A percentile compares a stretch with the other conserved stretches of the same genome.
Conservation (phyloP, 1,140 invertebrate species). For the Penaeus vannamei region DNA sequence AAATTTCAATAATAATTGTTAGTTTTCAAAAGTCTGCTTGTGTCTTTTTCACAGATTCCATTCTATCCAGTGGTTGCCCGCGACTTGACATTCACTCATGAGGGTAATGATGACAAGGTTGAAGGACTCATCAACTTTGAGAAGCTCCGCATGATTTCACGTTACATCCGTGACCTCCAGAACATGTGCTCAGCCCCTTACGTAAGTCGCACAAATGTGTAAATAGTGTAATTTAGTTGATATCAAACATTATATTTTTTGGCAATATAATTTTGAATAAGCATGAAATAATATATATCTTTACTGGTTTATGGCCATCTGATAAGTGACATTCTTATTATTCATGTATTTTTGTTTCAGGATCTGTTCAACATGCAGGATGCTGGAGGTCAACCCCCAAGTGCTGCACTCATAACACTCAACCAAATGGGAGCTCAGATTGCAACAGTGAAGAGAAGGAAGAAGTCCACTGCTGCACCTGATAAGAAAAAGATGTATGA, state of each 20-base stretch:
- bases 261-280: too few relatives aligned
- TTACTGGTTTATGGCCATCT: too few relatives aligned
- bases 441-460: conserved; percentile 90
- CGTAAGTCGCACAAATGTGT: conserved; percentile 38
- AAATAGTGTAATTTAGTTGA: not conserved
- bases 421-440: conserved; percentile 81
- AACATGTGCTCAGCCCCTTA: conserved; percentile 95
- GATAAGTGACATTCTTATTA: conserved; percentile 27
- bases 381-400: conserved; percentile 85
- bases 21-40: conserved; percentile 8
- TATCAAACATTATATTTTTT: too few relatives aligned
- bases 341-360: conserved; percentile 72
- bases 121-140: conserved; percentile 98
- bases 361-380: conserved; percentile 89
- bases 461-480: conserved; percentile 91
- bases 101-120: conserved; percentile 95
- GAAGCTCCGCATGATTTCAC: conserved; percentile 98
- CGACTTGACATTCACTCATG: conserved; percentile 97
- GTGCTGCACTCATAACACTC: conserved; percentile 88
- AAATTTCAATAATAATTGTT: not conserved
- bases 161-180: conserved; percentile 82
- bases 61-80: conserved; percentile 97
- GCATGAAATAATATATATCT: too few relatives aligned
- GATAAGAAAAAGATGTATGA: conserved; percentile 99
- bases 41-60: conserved; percentile 81